Conservation (phyloP, 2,888 invertebrate genomes). For the Dione juno region DNA sequence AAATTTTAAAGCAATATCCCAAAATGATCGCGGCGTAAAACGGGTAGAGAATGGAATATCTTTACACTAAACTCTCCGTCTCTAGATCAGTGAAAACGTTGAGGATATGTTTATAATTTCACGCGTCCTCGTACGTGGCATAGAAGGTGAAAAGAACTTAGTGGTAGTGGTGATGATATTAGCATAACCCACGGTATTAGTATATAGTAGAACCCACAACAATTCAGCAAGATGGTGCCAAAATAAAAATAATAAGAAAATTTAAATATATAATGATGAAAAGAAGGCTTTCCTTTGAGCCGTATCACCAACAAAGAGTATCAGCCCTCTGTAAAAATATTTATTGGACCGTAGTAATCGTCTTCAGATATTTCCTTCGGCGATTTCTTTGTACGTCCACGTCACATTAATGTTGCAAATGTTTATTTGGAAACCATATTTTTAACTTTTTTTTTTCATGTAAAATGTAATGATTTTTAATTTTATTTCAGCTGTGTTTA, state of each 20-base stretch:
- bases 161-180: too few species aligned
- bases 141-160: too few species aligned
- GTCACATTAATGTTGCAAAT: slow-evolving; percentile 9
- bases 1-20: too few species aligned
- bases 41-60: too few species aligned
- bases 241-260: neutral
- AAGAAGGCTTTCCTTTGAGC: slow-evolving; percentile 23
- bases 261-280: slow-evolving; percentile 13
- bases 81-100: too few species aligned
- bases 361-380: slow-evolving; percentile 38
- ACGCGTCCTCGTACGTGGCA: too few species aligned
- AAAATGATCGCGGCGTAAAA: too few species aligned
- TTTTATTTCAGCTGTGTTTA: neutral
- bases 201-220: neutral
- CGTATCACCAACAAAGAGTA: slow-evolving; percentile 23
- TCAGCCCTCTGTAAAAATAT: slow-evolving; percentile 22
- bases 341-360: slow-evolving; percentile 32
- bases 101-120: too few species aligned
- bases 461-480: neutral
- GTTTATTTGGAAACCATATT: neutral
- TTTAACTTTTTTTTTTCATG: neutral
- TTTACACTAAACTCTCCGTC: too few species aligned
- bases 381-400: slow-evolving; percentile 13
- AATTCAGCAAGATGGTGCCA: neutral
- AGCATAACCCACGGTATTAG: too few species aligned